Percentiles rank a stretch among this genome's conserved stretches.
phyloP scores from a whole-genome alignment of 2,888 invertebrate species.

The Carpatolechia fugitivella region DNA sequence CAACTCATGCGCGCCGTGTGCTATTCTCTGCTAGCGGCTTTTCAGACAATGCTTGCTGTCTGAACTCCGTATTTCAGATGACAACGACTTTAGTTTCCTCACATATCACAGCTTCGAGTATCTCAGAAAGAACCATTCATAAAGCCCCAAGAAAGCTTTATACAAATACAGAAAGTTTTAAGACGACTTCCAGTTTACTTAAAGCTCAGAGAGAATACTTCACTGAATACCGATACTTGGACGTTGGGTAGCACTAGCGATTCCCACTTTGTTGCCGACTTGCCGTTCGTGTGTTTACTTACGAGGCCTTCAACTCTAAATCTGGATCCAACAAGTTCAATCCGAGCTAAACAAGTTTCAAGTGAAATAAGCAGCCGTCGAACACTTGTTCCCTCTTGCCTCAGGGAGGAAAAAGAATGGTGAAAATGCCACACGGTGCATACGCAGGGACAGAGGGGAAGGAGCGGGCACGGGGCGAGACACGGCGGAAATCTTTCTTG shows the following conservation, averaged over 20 bases:
- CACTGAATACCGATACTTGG: constrained; percentile 25
- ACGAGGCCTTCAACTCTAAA: constrained; percentile 54
- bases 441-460: constrained; percentile 55
- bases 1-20: constrained; percentile 37
- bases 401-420: constrained; percentile 55
- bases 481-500: constrained; percentile 59
- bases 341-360: constrained; percentile 66
- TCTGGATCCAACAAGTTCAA: constrained; percentile 60
- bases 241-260: constrained; percentile 38
- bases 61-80: constrained; percentile 21
- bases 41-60: constrained; percentile 33
- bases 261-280: constrained; percentile 35
- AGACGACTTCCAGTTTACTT: constrained; percentile 21
- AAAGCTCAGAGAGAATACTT: constrained; percentile 24
- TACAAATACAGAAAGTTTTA: constrained; percentile 24
- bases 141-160: constrained; percentile 17
- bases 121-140: constrained; percentile 14
- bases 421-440: constrained; percentile 50
- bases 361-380: constrained; percentile 64
- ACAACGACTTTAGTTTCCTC: neutral
- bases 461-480: constrained; percentile 30
- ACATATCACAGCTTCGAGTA: constrained; percentile 3
- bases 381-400: constrained; percentile 62
- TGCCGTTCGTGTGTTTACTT: constrained; percentile 33
- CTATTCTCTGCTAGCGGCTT: constrained; percentile 40